Evolutionary conservation across 2,113 vertebrate genomes (phyloP).

Genomic region (Oenanthe oenanthe): DNA sequence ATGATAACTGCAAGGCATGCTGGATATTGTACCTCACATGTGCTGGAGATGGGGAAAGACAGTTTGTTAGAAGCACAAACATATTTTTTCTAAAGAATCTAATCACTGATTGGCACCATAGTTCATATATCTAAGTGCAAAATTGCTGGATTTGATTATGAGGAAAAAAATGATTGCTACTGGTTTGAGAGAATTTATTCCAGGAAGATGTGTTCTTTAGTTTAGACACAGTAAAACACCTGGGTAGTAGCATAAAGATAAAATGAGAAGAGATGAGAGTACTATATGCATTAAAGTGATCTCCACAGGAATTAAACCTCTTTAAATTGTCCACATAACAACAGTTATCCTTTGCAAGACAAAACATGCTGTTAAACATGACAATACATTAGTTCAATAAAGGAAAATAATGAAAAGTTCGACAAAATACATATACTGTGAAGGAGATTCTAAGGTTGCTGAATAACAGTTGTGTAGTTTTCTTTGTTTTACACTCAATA

Average conservation of each 20-base stretch:
- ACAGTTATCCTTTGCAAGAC: neutral
- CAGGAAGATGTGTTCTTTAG: neutral
- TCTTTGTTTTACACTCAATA: neutral
- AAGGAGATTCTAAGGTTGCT: neutral
- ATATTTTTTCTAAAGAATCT: neutral
- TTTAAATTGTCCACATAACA: neutral
- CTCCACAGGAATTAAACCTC: neutral
- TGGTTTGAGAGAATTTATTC: neutral
- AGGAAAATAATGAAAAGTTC: neutral
- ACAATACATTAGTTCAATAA: neutral
- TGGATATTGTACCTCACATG: neutral
- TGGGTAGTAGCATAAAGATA: neutral
- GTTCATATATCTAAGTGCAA: neutral
- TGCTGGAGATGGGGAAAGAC: neutral
- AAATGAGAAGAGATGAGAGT: neutral
- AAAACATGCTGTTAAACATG: neutral
- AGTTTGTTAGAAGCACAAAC: neutral
- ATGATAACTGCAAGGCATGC: neutral
- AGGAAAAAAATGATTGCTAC: neutral
- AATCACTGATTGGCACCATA: accelerated
- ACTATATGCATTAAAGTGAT: neutral
- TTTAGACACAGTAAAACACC: neutral
- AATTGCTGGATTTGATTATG: neutral
- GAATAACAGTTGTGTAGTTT: neutral
- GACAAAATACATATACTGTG: neutral